Evolutionary conservation across 2,888 invertebrate species (phyloP), one percentile per base, ranked within the genome.

Genomic region (Apotomis turbidana): DNA sequence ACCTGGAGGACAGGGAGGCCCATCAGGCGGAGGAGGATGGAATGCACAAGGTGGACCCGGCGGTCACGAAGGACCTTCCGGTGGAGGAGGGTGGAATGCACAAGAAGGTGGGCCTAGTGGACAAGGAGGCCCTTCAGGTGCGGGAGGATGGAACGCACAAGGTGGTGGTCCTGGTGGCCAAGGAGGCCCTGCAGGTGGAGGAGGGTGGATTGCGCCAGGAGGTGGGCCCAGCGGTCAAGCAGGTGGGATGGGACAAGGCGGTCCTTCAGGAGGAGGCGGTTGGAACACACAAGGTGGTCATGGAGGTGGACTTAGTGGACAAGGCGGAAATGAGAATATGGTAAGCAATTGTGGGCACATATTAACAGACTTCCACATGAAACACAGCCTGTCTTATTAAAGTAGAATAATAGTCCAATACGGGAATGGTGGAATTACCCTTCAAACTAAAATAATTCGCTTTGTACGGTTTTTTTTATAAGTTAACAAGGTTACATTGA

Each of bases 61-160:
- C 0, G 75, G 74, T 0, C 73, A 73, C 49, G 70, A 67, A 4
- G 74, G 73, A 8, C 60, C 60, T 4, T 57, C 51, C 9, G 55
- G 60, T n/a, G 41, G 41, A 27, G 64, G 60, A 9, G 75, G 74
- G 60, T 68, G 71, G 44, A 41, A 1, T 54, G 63, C 8, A 13
- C 38, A 44, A 44, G 27, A 49, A 60, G 59, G 63, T 54, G 27
- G 27, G 27, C 27, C 27, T 27, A 27, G 27, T 27, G 27, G 27
- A 27, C 27, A 27, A 2, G 27, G 27, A 27, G 27, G 27, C 51
- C 49, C 60, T 13, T 38, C 58, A 62, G 49, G 9, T 3, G 38
- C n/a, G 4, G 27, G 27, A 27, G 44, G 46, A 49, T 38, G 54
- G 54, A 54, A 54, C 4, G 3, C 15, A 15, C 54, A 15, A 52